A percentile compares a stretch with the other conserved stretches of the same genome.
These are phyloP conservation scores for Tachyglossus aculeatus DNA, from an alignment of 2,797 vertebrate genomes.

Conservation along the genomic window DNA sequence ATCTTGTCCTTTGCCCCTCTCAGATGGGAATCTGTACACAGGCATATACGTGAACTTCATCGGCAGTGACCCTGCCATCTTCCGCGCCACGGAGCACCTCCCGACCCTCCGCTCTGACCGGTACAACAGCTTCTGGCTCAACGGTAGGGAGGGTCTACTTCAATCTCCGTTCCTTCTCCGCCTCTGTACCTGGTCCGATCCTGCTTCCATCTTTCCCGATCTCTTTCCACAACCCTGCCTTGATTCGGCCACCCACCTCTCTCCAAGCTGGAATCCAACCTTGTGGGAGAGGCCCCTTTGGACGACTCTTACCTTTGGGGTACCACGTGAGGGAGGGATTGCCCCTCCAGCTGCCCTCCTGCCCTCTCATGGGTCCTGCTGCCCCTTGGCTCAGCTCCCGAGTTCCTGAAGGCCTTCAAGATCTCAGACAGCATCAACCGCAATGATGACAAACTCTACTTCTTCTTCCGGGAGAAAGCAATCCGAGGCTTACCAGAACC, in stretches of 20 bases:
- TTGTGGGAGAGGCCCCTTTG: neutral
- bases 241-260: neutral
- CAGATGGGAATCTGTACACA: constrained; percentile 82
- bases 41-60: constrained; percentile 86
- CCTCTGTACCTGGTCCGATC: neutral
- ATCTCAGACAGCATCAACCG: constrained; percentile 83
- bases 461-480: constrained; percentile 85
- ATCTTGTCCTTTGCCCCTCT: neutral
- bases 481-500: constrained; percentile 79
- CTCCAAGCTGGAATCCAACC: neutral
- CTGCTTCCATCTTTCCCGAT: neutral
- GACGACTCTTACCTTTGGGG: neutral
- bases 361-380: neutral
- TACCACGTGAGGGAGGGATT: neutral
- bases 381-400: constrained; percentile 69
- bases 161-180: too few species aligned
- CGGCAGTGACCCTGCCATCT: constrained; percentile 82
- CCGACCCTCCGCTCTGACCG: constrained; percentile 82
- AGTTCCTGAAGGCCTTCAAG: constrained; percentile 82
- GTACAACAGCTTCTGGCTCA: constrained; percentile 84
- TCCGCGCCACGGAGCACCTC: constrained; percentile 82
- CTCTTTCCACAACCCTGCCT: neutral
- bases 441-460: constrained; percentile 85
- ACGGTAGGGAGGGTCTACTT: constrained; percentile 69
- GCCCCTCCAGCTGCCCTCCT: neutral